A percentile compares a stretch with the other conserved stretches of the same genome.
Evolutionary conservation across 2,797 vertebrate genomes (phyloP).

Genomic region (Scleropages formosus): DNA sequence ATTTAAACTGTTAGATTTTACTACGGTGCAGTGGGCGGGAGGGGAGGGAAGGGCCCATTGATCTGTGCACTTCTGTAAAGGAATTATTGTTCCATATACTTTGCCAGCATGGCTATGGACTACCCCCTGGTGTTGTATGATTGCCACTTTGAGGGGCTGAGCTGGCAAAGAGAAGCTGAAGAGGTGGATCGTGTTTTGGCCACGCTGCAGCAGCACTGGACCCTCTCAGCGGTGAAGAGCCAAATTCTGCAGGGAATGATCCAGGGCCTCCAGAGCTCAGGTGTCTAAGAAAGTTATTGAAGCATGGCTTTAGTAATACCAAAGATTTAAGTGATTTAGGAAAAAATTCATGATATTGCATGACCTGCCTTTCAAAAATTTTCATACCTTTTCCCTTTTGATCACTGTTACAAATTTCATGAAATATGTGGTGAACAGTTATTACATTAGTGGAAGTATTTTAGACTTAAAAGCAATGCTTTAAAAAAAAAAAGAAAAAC

Average conservation of each 20-base stretch:
- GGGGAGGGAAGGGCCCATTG: background rate
- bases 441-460: no score
- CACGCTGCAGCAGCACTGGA: conserved; percentile 84
- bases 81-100: conserved; percentile 16
- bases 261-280: conserved; percentile 68
- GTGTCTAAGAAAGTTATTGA: conserved; percentile 24
- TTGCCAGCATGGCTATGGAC: conserved; percentile 88
- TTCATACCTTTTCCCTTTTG: no score
- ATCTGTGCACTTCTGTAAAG: background rate
- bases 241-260: conserved; percentile 81
- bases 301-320: background rate
- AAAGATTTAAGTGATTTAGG: background rate
- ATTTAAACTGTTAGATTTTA: no score
- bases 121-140: conserved; percentile 86
- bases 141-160: conserved; percentile 81
- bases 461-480: no score
- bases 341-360: no score
- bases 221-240: conserved; percentile 74
- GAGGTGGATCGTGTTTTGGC: conserved; percentile 69
- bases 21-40: background rate
- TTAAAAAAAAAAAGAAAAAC: background rate
- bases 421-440: no score
- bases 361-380: no score
- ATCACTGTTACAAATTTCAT: no score
- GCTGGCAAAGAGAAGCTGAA: conserved; percentile 74